Evolutionary conservation across 2,797 vertebrate species (phyloP), one percentile per base, ranked within the genome.

Genomic region (Galagoides demidoff): DNA sequence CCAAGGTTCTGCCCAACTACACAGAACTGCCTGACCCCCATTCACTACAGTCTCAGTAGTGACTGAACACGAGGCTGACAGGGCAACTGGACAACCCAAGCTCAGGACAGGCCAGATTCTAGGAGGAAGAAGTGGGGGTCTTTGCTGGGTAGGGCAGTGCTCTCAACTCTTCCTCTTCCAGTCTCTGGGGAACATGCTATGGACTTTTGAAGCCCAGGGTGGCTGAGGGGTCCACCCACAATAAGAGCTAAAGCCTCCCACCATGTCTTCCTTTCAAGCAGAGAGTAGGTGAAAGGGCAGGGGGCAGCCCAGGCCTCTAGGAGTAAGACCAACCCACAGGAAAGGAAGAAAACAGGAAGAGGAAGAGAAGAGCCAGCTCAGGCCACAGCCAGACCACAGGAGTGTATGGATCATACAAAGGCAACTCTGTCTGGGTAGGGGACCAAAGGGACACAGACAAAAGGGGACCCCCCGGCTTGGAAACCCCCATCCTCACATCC

Each of bases 341-440:
- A 98, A 98, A 98, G 77, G 95, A 96, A 97, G 97, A 98, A 97
- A 96, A 89, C 97, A 98, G 98, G 98, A 97, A 97, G 96, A 97
- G 97, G 95, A 97, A 97, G 94, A 95, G 93, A 97, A 85, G 96
- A 94, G 91, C 84, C 76, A 87, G 76, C 89, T 2, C 23, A 90
- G 94, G 90, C 90, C 91, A 66, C 92, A 97, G 97, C 98, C 96
- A 95, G 94, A 96, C 93, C 85, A 98, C 98, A 98, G 27, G 45
- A 85, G 86, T 88, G 66, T 91, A 71, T 49, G 93, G 95, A 83
- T 91, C 85, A 89, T 59, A 96, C 95, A 95, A 83, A 94, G 97
- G 90, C 94, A 87, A 95, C 94, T 95, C 93, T 96, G 85, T 85
- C 78, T 17, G 43, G n/a, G 19, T 77, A 89, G 90, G 92, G 95